Evolutionary conservation across 2,888 invertebrate species (phyloP), one percentile per base, ranked within the genome.

Genomic region (Uloborus plumipes): DNA sequence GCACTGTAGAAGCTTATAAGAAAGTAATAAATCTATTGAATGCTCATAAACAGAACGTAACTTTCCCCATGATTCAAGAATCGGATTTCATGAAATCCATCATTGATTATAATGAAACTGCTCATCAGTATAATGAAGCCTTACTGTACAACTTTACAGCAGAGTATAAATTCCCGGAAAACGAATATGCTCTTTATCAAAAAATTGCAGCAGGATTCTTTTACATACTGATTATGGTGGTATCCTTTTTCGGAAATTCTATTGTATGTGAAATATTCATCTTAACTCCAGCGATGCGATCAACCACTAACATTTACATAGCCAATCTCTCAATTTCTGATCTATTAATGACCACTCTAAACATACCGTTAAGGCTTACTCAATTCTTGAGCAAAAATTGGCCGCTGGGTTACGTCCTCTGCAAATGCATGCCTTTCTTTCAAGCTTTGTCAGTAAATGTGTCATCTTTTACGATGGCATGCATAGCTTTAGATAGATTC

Each of bases 271-370:
- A 89, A 85, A 90, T 91, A 15, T 91, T 92, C 2, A 88, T 90
- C 61, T 87, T 89, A 39, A 91, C 90, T 86, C 89, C 90, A 85
- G 87, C 89, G 66, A 90, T 91, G 89, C 91, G 91, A 86, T 90
- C 91, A 0, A 89, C 91, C 62, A 91, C 91, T 0, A 91, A 91
- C 87, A 89, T 91, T 18, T 91, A 91, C 86, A 90, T 91, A 80
- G 90, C 91, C 39, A 92, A 92, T 86, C 87, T 91, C 77, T 91
- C 91, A 9, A 87, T 91, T 11, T 90, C 91, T 0, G 88, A 88
- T 83, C 83, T 88, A 13, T 84, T 88, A 22, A 88, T 88, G 86
- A 88, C 88, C 0, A 86, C 88, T 15, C 86, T 90, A 53, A 90
- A 90, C 84, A 89, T 90, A 22, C 90, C 90, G 1, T 89, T 90